phyloP scores from a whole-genome alignment of 2,888 invertebrate species.

The Sphinx pinastri region DNA sequence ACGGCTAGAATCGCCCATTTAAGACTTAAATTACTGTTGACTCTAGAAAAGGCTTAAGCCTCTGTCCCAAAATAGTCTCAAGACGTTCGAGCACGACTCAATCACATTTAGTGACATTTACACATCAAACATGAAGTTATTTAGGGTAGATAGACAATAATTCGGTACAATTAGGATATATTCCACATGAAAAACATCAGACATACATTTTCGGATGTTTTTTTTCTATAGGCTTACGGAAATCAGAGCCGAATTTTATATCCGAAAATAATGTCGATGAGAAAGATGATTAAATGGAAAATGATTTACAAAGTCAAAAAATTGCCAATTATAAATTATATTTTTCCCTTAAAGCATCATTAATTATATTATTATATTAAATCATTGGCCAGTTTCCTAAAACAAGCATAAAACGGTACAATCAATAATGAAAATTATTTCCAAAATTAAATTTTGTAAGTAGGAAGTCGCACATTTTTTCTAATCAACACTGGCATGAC shows the following conservation, averaged over 20 bases:
- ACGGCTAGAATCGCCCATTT: constrained; percentile 2
- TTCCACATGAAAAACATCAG: background rate
- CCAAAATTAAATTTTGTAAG: too few relatives aligned
- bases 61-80: constrained; percentile 31
- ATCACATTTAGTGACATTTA: constrained; percentile 41
- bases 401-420: background rate
- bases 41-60: constrained; percentile 26
- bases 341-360: too few relatives aligned
- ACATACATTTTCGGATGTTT: constrained; percentile 37
- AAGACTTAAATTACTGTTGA: constrained; percentile 3
- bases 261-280: constrained; percentile 26
- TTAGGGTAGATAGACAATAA: constrained; percentile 43
- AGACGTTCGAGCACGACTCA: constrained; percentile 9
- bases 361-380: background rate
- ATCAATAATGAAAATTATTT: background rate
- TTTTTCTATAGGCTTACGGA: constrained; percentile 36
- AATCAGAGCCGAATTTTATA: constrained; percentile 40
- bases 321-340: too few relatives aligned
- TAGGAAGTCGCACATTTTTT: background rate
- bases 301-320: background rate
- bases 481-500: constrained; percentile 5
- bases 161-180: constrained; percentile 42
- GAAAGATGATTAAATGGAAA: constrained; percentile 5
- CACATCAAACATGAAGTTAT: constrained; percentile 44
- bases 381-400: background rate